Conservation (phyloP, 2,797 vertebrate species). For the Cossypha niveicapilla region DNA sequence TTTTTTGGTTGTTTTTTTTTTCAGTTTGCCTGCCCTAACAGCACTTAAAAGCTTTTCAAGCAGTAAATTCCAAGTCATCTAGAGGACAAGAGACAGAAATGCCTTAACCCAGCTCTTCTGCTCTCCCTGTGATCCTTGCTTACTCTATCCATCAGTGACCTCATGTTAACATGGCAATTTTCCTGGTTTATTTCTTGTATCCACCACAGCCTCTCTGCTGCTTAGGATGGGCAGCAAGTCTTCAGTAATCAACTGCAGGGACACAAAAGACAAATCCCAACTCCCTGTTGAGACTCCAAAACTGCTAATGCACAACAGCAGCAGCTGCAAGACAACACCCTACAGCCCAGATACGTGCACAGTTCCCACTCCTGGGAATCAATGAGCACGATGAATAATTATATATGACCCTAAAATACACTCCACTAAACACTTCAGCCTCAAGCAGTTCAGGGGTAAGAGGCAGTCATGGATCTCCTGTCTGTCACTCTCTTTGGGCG, state of each 20-base stretch:
- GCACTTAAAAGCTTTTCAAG: slow-evolving; percentile 15
- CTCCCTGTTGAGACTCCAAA: background rate
- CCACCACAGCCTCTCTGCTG: background rate
- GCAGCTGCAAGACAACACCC: background rate
- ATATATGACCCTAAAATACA: background rate
- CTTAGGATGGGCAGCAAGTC: background rate
- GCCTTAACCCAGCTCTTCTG: background rate
- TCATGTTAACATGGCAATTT: background rate
- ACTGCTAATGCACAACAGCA: background rate
- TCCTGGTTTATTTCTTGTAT: background rate
- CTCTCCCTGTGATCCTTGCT: background rate
- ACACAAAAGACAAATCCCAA: background rate
- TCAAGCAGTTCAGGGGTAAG: background rate
- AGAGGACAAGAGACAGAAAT: background rate
- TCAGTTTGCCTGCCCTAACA: background rate
- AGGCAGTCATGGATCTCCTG: background rate
- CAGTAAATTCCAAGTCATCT: slow-evolving; percentile 25
- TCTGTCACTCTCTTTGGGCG: background rate
- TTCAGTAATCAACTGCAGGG: background rate
- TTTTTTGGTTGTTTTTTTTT: background rate
- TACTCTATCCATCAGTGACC: background rate
- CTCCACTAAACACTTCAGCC: background rate
- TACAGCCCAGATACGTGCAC: background rate
- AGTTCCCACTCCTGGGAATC: background rate
- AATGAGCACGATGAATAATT: background rate